These are phyloP conservation scores for Lycaena phlaeas DNA, from an alignment of 2,888 invertebrate species.

Conservation along the genomic window DNA sequence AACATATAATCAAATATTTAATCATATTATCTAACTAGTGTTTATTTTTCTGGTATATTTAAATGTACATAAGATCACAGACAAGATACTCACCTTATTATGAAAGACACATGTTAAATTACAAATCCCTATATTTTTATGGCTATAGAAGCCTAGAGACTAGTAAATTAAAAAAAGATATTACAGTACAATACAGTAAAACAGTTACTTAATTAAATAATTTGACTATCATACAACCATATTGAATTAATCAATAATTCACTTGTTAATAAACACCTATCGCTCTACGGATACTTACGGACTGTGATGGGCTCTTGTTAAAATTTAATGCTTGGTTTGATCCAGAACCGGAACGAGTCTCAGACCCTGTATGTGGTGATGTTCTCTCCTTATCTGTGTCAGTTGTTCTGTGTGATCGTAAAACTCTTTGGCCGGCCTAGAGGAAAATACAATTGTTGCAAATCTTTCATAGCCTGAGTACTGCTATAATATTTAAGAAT, in stretches of 20 bases:
- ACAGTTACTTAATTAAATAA: not conserved
- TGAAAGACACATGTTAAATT: too few relatives aligned
- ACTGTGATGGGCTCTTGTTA: constrained; percentile 63
- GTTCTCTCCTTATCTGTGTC: constrained; percentile 66
- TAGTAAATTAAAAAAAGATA: too few relatives aligned
- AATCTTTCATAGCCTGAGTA: constrained; percentile 8
- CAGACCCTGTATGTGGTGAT: constrained; percentile 48
- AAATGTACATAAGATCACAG: too few relatives aligned
- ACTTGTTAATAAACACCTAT: not conserved
- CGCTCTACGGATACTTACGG: constrained; percentile 38
- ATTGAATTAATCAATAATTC: not conserved
- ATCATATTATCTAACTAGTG: too few relatives aligned
- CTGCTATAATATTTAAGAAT: constrained; percentile 7
- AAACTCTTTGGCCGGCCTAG: constrained; percentile 63
- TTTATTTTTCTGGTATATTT: too few relatives aligned
- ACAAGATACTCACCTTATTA: too few relatives aligned
- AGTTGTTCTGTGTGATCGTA: constrained; percentile 73
- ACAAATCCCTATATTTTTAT: too few relatives aligned
- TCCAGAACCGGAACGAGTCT: constrained; percentile 31
- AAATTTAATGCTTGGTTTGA: constrained; percentile 42
- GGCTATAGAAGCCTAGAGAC: too few relatives aligned
- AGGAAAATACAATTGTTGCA: constrained; percentile 7
- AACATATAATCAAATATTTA: too few relatives aligned
- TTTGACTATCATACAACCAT: not conserved
- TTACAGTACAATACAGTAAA: too few relatives aligned